Evolutionary conservation across 2,797 vertebrate genomes (phyloP).

Genomic region (Falco concolor): DNA sequence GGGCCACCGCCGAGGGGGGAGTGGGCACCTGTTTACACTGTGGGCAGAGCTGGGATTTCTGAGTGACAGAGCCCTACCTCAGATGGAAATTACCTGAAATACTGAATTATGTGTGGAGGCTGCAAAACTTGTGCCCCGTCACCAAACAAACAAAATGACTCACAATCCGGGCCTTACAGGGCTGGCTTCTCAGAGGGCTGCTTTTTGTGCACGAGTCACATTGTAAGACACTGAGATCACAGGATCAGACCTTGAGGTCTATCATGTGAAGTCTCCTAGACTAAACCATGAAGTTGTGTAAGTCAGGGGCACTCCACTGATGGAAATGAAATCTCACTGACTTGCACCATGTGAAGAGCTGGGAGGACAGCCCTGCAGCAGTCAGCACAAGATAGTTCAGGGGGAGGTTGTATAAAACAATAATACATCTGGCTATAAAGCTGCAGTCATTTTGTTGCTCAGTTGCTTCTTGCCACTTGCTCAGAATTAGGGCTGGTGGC

Average conservation of each 20-base stretch:
- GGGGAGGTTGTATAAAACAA: neutral
- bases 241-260: neutral
- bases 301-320: neutral
- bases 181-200: neutral
- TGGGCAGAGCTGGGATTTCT: neutral
- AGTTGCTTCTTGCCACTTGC: neutral
- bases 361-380: neutral
- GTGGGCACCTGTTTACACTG: neutral
- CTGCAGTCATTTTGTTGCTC: neutral
- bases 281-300: neutral
- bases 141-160: neutral
- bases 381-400: neutral
- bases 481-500: neutral
- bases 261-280: neutral
- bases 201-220: neutral
- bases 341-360: neutral
- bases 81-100: constrained; percentile 45
- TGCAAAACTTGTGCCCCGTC: neutral
- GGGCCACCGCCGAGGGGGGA: neutral
- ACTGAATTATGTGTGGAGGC: neutral
- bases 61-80: neutral
- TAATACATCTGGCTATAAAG: neutral
- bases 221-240: constrained; percentile 18
- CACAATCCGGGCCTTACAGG: neutral
- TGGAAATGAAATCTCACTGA: neutral